Evolutionary conservation across 2,888 invertebrate species (phyloP).

Genomic region (Lithophane ornitopus): DNA sequence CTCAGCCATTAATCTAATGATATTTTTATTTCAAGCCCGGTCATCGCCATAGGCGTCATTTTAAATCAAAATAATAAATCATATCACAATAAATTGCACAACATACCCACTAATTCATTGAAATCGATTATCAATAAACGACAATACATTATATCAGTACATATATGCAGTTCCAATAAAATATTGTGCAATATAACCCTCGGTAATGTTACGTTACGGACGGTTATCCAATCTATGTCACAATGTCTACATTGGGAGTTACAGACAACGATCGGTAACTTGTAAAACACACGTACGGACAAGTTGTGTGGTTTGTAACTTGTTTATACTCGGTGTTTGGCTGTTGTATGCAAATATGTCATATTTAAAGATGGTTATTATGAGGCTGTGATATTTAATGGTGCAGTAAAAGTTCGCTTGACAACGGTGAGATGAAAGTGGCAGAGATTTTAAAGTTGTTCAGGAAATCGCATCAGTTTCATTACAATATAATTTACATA

Average conservation of each 20-base stretch:
- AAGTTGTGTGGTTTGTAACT: constrained; percentile 27
- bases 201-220: constrained; percentile 24
- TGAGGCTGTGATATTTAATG: constrained; percentile 33
- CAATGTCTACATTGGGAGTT: constrained; percentile 45
- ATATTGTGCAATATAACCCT: constrained; percentile 43
- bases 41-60: constrained; percentile 36
- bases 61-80: constrained; percentile 57
- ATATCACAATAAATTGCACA: constrained; percentile 49
- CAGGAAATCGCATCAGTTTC: too few species aligned
- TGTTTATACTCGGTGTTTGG: constrained; percentile 43
- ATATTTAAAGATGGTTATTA: not conserved
- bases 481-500: too few species aligned
- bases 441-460: too few species aligned
- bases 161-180: constrained; percentile 25
- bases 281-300: constrained; percentile 34
- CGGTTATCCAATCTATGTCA: constrained; percentile 58
- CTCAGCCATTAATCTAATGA: constrained; percentile 40
- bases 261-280: constrained; percentile 32
- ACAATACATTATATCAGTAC: constrained; percentile 33
- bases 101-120: constrained; percentile 36
- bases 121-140: constrained; percentile 36
- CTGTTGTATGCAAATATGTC: constrained; percentile 54
- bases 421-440: constrained; percentile 11
- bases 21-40: constrained; percentile 28
- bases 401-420: not conserved